Evolutionary conservation across 2,888 invertebrate species (phyloP).

Genomic region (Calliopum simillimum): DNA sequence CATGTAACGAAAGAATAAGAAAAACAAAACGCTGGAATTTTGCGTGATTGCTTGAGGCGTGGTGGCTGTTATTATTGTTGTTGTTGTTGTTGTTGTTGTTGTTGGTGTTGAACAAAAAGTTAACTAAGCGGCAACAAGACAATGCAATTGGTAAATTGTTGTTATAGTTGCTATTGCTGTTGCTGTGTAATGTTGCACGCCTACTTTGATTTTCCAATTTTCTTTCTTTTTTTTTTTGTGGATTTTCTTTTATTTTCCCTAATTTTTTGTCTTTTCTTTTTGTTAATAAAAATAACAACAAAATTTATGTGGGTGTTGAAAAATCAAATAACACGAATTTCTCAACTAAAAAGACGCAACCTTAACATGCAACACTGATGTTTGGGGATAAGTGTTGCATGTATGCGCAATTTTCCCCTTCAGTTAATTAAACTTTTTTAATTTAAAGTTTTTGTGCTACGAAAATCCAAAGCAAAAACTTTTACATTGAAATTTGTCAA

Average conservation of each 20-base stretch:
- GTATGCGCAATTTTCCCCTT: conserved; percentile 35
- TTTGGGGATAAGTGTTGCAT: neutral
- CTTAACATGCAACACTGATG: conserved; percentile 7
- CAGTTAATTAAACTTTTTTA: conserved; percentile 45
- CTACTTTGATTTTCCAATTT: conserved; percentile 43
- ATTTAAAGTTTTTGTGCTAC: conserved; percentile 44
- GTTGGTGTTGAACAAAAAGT: conserved; percentile 30
- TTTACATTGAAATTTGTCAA: too few species aligned
- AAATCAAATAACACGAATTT: conserved; percentile 16
- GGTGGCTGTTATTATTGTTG: conserved; percentile 49
- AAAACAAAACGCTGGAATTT: conserved; percentile 56
- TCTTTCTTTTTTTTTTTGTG: conserved; percentile 5
- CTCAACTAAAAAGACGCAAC: neutral
- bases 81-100: conserved; percentile 23
- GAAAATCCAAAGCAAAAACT: too few species aligned
- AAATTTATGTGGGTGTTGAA: conserved; percentile 28
- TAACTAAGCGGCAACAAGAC: conserved; percentile 36
- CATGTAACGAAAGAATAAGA: conserved; percentile 17
- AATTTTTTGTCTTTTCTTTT: too few species aligned
- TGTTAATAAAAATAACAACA: conserved; percentile 9
- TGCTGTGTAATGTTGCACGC: conserved; percentile 37
- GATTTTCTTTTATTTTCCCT: too few species aligned
- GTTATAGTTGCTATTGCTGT: neutral
- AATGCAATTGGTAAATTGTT: conserved; percentile 12
- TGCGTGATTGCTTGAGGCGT: conserved; percentile 62